Evolutionary conservation across 2,113 vertebrate species (phyloP).

Genomic region (Elephas maximus): DNA sequence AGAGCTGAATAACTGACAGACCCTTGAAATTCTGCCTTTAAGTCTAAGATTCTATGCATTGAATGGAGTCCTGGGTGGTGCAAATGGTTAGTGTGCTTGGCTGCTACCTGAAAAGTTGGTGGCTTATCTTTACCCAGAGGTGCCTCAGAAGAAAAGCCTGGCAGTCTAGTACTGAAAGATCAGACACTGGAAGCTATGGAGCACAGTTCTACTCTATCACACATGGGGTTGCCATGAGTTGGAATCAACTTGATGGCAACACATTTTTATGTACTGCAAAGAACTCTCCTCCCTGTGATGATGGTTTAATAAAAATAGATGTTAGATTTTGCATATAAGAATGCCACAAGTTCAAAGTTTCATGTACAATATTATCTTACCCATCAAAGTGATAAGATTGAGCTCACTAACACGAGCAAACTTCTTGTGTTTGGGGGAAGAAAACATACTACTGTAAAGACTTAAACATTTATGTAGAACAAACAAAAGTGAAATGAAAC

Average conservation of each 20-base stretch:
- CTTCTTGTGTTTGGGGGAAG: background rate
- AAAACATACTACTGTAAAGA: background rate
- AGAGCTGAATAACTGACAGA: background rate
- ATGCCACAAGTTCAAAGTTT: background rate
- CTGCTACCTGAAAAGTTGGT: background rate
- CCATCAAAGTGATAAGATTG: background rate
- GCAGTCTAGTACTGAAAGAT: background rate
- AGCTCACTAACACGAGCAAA: background rate
- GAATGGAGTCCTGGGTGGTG: background rate
- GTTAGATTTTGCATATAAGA: background rate
- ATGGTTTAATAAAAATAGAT: background rate
- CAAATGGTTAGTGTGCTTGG: background rate
- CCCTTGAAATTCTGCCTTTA: background rate
- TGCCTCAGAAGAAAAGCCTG: background rate
- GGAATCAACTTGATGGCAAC: background rate
- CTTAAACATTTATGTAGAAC: background rate
- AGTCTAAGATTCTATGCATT: too few relatives aligned
- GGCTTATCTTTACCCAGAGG: background rate
- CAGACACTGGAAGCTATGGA: background rate
- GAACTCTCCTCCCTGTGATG: background rate
- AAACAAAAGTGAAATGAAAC: background rate
- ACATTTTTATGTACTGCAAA: background rate
- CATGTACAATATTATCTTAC: background rate
- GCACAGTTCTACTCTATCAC: background rate
- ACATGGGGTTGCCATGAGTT: background rate